Evolutionary conservation across 1,140 invertebrate species (phyloP), one percentile per base, ranked within the genome.

Genomic region (Platyura marginata): DNA sequence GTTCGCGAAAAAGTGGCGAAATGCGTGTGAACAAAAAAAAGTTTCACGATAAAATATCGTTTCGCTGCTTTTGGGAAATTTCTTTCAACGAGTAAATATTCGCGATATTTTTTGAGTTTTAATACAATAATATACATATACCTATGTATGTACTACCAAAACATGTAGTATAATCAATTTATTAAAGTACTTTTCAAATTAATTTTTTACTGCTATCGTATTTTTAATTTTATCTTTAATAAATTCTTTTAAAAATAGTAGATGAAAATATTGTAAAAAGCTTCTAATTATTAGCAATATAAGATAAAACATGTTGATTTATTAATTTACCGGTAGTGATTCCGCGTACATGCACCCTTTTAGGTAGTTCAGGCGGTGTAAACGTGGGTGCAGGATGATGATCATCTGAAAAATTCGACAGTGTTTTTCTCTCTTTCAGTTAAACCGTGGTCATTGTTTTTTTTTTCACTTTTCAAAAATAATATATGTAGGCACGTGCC

Each of bases 291-390:
- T n/a, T n/a, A 37, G 16, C 41, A 18, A 44, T 34, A 42, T 10
- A 38, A 21, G 33, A 42, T n/a, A 43, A 44, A 44, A 44, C 45
- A 13, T 8, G 16, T 13, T 16, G 15, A 13, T 13, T 5, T 36
- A 10, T 36, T 18, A 18, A 18, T 38, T 61, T 61, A 61, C 59
- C 59, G 54, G 56, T 55, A 56, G 61, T 64, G 68, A 67, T 87
- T 89, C 85, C 84, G 88, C 85, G 77, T 68, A 88, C 76, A 81
- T 90, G 86, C 76, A 88, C 84, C 79, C 86, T 83, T 79, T 91
- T 91, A 71, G 86, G 86, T 73, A 91, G 81, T 80, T 91, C 87
- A 77, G 87, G 86, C 74, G 86, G 85, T 71, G 86, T 91, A 75
- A 88, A 90, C 71, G 84, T 87, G 69, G 84, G 83, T 70, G 83